Base-by-base conservation (phyloP, 2,888 invertebrate species). In the Phragmatobia fuliginosa region DNA sequence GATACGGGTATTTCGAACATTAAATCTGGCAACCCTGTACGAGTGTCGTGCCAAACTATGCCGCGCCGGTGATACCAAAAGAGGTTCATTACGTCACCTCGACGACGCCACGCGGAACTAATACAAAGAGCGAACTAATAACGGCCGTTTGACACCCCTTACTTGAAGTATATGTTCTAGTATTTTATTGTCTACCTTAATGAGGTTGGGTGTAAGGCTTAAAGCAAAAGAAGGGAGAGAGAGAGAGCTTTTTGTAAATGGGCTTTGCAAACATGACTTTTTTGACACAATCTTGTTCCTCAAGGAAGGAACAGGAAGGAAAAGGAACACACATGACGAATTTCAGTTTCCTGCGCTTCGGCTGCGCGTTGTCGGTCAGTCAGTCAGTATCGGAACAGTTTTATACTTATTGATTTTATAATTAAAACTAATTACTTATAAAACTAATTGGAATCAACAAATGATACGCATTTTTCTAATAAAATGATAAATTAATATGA, bases 11-110 rank as follows among this genome's bases (percentile, higher is more conserved):
- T 60, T 36, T 25, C 31, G 25, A 16, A 0, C 2, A 16, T 6
- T 56, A n/a, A 65, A 45, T 49, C 69, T 71, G 76, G 77, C 75
- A 80, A 70, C 76, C 67, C 77, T 21, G 16, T 6, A 16, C 28
- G 10, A 18, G 10, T 65, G 52, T 28, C 66, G 73, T 67, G 74
- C 79, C 76, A 79, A 81, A 84, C 83, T 76, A 76, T 72, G 64
- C 63, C 72, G 56, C 60, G 56, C 25, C 49, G 66, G 62, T 63
- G 76, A 79, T 81, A 83, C 77, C 82, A 70, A 82, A 76, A 79
- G 78, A 77, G 80, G 75, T 80, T 81, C 75, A 80, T 85, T 82
- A 81, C 71, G 63, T 71, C 79, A 79, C 77, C 75, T 77, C 69
- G 36, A 56, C 61, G 61, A 74, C 72, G 65, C 67, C 68, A 67